Percentiles rank a stretch among this genome's conserved stretches.
These are phyloP conservation scores for Phaethornis superciliosus DNA, from an alignment of 2,113 vertebrate genomes.

Conservation along the genomic window DNA sequence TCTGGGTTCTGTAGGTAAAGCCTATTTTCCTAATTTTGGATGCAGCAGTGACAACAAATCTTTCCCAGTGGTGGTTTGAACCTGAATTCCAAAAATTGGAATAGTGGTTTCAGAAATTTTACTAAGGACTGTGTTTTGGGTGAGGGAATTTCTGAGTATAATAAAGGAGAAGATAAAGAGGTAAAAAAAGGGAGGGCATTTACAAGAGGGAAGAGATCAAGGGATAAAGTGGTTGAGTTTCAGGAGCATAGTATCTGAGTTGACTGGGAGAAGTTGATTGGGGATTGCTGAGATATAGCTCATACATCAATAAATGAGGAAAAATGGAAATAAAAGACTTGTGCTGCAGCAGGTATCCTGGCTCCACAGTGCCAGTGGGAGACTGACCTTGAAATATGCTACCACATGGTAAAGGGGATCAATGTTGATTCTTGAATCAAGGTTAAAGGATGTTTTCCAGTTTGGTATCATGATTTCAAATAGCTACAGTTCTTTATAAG, in stretches of 20 bases:
- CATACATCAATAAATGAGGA: neutral
- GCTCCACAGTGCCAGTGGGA: neutral
- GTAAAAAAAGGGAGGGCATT: neutral
- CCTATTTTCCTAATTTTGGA: neutral
- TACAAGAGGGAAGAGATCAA: neutral
- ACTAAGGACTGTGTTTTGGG: neutral
- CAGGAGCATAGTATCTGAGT: neutral
- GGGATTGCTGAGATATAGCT: neutral
- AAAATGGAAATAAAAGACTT: neutral
- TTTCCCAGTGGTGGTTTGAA: neutral
- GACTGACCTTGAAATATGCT: slow-evolving; percentile 19
- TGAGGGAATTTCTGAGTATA: neutral
- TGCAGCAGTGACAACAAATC: neutral
- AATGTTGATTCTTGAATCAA: neutral
- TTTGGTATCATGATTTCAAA: neutral
- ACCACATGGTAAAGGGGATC: neutral
- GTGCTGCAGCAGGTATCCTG: neutral
- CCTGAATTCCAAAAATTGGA: neutral
- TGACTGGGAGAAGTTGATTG: neutral
- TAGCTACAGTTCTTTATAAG: neutral
- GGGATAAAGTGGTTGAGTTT: neutral
- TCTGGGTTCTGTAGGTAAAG: neutral
- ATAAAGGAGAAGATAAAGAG: neutral
- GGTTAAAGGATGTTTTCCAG: neutral
- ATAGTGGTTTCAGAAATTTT: neutral